Base-by-base conservation (phyloP, 2,888 invertebrate species). In the Agrochola circellaris region DNA sequence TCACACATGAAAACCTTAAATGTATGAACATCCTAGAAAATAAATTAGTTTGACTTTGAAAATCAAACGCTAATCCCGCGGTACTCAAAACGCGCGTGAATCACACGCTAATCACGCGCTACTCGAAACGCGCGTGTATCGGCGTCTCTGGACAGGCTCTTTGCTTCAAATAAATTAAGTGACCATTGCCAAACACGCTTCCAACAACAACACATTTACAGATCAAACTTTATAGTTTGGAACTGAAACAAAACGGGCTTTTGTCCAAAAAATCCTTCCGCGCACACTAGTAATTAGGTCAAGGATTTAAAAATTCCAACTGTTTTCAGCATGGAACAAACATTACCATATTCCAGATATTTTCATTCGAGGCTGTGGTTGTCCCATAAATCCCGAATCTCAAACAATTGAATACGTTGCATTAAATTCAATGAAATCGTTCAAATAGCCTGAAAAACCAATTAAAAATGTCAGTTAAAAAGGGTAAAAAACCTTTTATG, bases 371-470 rank as follows among this genome's bases (percentile, higher is more conserved):
- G 11, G 17, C 67, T 56, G 34, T 30, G 62, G 26, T 65, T 56
- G 17, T 20, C 20, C 5, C 26, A 45, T n/a, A 69, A 62, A 68
- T 67, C 42, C 23, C 42, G 11, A 64, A 66, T 26, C 34, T 26
- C 77, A 71, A 72, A 74, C 61, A 67, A 79, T 60, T 48, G 38
- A 81, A 69, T 54, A 66, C 20, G 15, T 78, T 72, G 34, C 56
- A 79, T 74, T 65, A 61, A 69, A 72, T 74, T 62, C 42, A 68
- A 82, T 78, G 13, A 56, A 61, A 71, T 69, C 79, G 56, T 65
- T 82, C 23, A 34, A 34, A 34, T 62, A 30, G 61, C n/a, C 61
- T 9, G 67, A 65, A 79, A 69, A 83, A 30, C 45, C 69, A 75
- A 83, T 79, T 72, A 69, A 66, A 26, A 65, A 68, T 20, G 30